These are phyloP conservation scores for Noctua fimbriata DNA, from an alignment of 2,888 invertebrate genomes.

Conservation along the genomic window DNA sequence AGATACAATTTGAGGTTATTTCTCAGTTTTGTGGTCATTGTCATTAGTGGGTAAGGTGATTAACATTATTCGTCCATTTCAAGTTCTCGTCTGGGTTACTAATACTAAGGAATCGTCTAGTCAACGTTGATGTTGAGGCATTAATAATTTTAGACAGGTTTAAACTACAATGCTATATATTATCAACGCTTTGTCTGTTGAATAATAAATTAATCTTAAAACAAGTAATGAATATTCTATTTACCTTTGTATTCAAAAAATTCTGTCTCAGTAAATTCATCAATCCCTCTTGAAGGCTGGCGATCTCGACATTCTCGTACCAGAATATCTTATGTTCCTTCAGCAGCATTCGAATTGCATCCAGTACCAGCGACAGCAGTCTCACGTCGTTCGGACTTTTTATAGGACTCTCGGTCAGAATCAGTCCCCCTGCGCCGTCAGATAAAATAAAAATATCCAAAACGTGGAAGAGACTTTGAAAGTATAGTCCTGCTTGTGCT, in stretches of 20 bases:
- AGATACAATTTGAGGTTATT: background rate
- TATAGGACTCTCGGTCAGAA: conserved; percentile 64
- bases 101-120: background rate
- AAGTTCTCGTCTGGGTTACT: background rate
- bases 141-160: background rate
- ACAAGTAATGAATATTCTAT: background rate
- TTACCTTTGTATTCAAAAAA: conserved; percentile 69
- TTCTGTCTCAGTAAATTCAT: conserved; percentile 71
- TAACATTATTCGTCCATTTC: background rate
- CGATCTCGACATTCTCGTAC: conserved; percentile 74
- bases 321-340: conserved; percentile 73
- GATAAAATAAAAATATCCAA: conserved; percentile 67
- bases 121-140: background rate
- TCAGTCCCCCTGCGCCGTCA: conserved; percentile 66
- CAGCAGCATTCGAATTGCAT: conserved; percentile 71
- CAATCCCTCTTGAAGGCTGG: conserved; percentile 70
- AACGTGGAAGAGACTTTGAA: conserved; percentile 71
- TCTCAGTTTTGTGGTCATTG: background rate
- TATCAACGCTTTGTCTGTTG: background rate
- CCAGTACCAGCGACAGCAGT: conserved; percentile 67
- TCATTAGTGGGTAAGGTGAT: background rate
- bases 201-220: background rate
- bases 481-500: conserved; percentile 71
- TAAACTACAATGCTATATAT: background rate
- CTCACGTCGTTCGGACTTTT: conserved; percentile 67